Evolutionary conservation across 2,888 invertebrate species (phyloP), one percentile per base, ranked within the genome.

Genomic region (Mechanitis mazaeus): DNA sequence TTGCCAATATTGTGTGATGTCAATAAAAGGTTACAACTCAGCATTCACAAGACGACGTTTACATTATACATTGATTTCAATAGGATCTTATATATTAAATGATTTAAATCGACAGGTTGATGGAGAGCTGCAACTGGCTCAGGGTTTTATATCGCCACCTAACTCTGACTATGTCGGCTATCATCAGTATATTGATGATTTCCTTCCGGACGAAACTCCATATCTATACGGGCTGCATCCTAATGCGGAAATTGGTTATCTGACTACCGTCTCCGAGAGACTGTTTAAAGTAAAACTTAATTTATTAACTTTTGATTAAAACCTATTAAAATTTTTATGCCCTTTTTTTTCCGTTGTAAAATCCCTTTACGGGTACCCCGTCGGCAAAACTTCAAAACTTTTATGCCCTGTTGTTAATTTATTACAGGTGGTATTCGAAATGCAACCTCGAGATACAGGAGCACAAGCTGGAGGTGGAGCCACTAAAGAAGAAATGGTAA

Each of bases 181-280:
- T 83, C 98, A 98, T 77, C 82, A 91, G 59, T 98, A 97, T 81
- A 94, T 98, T 54, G 97, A 97, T 75, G 95, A 97, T 68, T 92
- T 91, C 72, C 84, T 98, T 35, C 98, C 98, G 0, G 91, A 94
- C 0, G 98, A 98, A 85, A 96, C 96, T 58, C 98, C 98, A 0
- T 93, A 95, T 72, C 90, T 98, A 20, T 98, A 98, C 75, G 98
- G 98, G 0, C 88, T 98, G 31, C 98, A 98, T 85, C 95, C 97
- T 0, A 98, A 98, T 80, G 97, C 98, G 1, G 98, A 98, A 87
- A 97, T 98, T 64, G 97, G 97, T 55, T 97, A 97, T 77, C 87
- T 98, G 58, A 97, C 97, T 0, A 94, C 94, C 0, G 95, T 94
- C 0, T 95, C 97, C 0, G 96, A 97, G 72, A 93, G 93, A 66